phyloP scores from a whole-genome alignment of 2,888 invertebrate genomes.

The Agriopis leucophaearia region DNA sequence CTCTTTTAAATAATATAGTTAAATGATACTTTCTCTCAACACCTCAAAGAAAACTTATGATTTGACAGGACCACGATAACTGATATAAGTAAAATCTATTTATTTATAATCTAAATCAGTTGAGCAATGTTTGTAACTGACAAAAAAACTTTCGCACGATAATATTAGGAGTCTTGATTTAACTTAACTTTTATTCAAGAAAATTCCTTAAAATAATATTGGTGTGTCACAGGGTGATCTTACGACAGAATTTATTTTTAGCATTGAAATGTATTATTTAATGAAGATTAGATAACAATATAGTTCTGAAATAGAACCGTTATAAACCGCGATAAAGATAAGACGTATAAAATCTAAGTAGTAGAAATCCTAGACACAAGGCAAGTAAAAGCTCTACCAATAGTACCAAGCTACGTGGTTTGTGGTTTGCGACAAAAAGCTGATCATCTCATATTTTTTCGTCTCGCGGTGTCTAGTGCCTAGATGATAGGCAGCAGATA shows the following conservation, averaged over 20 bases:
- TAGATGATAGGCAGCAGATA: constrained; percentile 20
- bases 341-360: too few relatives aligned
- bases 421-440: constrained; percentile 13
- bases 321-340: neutral
- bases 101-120: too few relatives aligned
- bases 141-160: too few relatives aligned
- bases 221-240: constrained; percentile 1
- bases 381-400: neutral
- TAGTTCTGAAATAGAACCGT: neutral
- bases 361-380: neutral
- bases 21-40: too few relatives aligned
- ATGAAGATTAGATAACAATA: neutral
- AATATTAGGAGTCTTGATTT: too few relatives aligned
- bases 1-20: too few relatives aligned
- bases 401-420: neutral
- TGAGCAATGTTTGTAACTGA: too few relatives aligned
- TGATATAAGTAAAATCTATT: too few relatives aligned
- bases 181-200: neutral
- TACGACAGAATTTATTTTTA: neutral
- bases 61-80: too few relatives aligned
- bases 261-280: neutral
- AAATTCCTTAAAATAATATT: neutral
- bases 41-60: too few relatives aligned
- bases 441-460: constrained; percentile 19
- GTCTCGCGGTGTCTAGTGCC: constrained; percentile 12